Percentiles rank a stretch among this genome's conserved stretches.
These are phyloP conservation scores for Hoplodrina ambigua DNA, from an alignment of 2,888 invertebrate species.

Conservation along the genomic window DNA sequence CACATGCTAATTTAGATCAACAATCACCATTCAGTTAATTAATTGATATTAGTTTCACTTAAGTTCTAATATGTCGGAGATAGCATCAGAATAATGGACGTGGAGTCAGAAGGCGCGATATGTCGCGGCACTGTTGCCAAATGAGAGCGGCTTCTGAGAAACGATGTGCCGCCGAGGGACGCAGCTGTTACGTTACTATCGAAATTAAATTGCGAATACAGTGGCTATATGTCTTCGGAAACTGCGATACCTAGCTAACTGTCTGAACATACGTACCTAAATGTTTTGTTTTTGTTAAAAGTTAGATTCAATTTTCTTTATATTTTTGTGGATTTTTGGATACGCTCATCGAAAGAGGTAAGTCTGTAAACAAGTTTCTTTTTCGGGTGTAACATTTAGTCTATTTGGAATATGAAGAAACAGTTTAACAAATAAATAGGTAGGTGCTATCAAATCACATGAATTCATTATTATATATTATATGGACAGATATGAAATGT, in stretches of 20 bases:
- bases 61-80: slow-evolving; percentile 52
- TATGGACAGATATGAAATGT: slow-evolving; percentile 34
- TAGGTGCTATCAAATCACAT: slow-evolving; percentile 1
- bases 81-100: slow-evolving; percentile 47
- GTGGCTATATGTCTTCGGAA: slow-evolving; percentile 10
- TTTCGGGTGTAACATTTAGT: too few relatives aligned
- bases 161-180: slow-evolving; percentile 36
- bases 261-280: slow-evolving; percentile 1
- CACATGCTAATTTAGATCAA: slow-evolving; percentile 53
- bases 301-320: not conserved
- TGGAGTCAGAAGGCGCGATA: slow-evolving; percentile 47
- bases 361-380: too few relatives aligned
- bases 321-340: too few relatives aligned
- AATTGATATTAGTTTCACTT: slow-evolving; percentile 54
- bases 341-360: too few relatives aligned
- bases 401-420: too few relatives aligned
- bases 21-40: slow-evolving; percentile 45
- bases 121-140: slow-evolving; percentile 56
- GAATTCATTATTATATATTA: slow-evolving; percentile 22
- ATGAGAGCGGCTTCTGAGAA: slow-evolving; percentile 63
- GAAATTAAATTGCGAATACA: slow-evolving; percentile 49
- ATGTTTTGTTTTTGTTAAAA: not conserved
- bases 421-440: not conserved
- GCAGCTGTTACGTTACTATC: slow-evolving; percentile 59
- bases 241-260: slow-evolving; percentile 20